Conservation (phyloP, 2,888 invertebrate genomes). For the Tetranychus piercei region DNA sequence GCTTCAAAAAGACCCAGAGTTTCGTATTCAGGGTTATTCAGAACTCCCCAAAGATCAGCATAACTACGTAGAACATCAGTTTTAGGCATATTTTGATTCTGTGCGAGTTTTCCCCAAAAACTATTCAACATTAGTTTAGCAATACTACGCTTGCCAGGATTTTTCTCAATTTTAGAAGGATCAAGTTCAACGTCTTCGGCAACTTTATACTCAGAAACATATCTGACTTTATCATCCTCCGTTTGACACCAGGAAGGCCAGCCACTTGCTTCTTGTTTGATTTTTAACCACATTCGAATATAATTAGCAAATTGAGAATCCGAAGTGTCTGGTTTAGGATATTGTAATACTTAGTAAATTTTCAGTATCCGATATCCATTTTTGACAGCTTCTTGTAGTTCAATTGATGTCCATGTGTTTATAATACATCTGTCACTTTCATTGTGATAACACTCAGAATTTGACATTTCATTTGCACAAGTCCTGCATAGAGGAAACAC, state of each 20-base stretch:
- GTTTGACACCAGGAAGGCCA: slow-evolving; percentile 26
- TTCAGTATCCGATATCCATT: slow-evolving; percentile 27
- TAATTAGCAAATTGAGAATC: slow-evolving; percentile 28
- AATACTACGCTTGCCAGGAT: too few relatives aligned
- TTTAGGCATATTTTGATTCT: too few relatives aligned
- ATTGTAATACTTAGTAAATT: slow-evolving; percentile 29
- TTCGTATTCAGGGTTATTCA: too few relatives aligned
- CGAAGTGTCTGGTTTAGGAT: slow-evolving; percentile 17
- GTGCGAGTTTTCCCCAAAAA: too few relatives aligned
- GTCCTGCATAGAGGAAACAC: slow-evolving; percentile 28
- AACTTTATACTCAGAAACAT: neutral
- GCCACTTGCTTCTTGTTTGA: slow-evolving; percentile 29
- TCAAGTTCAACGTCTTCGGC: neutral
- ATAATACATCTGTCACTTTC: slow-evolving; percentile 26
- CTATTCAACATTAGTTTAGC: too few relatives aligned
- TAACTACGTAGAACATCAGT: too few relatives aligned
- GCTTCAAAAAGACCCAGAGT: too few relatives aligned
- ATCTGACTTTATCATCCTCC: slow-evolving; percentile 5
- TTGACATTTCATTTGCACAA: slow-evolving; percentile 24
- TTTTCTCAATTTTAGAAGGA: neutral
- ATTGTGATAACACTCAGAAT: slow-evolving; percentile 25
- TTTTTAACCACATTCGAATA: slow-evolving; percentile 27
- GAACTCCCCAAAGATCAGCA: too few relatives aligned
- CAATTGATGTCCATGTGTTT: slow-evolving; percentile 29
- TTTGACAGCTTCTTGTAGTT: slow-evolving; percentile 27